A percentile compares a stretch with the other conserved stretches of the same genome.
phyloP scores from a whole-genome alignment of 1,140 invertebrate genomes.

The Drosophila bifasciata region DNA sequence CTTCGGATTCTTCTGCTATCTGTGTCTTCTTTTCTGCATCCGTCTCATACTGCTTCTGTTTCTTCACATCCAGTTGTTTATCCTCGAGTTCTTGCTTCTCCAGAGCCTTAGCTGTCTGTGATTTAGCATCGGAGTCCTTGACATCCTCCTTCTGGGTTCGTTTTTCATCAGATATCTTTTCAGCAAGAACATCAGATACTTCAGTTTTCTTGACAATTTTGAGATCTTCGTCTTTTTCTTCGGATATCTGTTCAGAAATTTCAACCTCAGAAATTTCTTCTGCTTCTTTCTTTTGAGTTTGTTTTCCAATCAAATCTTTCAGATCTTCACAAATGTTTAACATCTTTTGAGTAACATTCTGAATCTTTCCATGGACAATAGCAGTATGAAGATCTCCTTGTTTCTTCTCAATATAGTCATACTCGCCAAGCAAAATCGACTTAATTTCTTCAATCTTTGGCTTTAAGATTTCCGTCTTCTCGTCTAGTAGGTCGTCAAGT shows the following conservation, averaged over 20 bases:
- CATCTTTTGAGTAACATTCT: conserved; percentile 40
- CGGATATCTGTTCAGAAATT: conserved; percentile 8
- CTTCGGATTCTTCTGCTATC: conserved; percentile 43
- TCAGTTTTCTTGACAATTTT: conserved; percentile 11
- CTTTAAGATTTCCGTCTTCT: conserved; percentile 34
- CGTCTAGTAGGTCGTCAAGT: conserved; percentile 64
- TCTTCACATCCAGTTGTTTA: not conserved
- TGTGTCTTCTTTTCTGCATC: conserved; percentile 12
- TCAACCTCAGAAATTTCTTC: conserved; percentile 30
- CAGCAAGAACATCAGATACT: not conserved
- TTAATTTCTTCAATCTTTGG: conserved; percentile 51
- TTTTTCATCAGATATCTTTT: no score
- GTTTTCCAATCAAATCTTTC: conserved; percentile 16
- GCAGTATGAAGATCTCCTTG: conserved; percentile 24
- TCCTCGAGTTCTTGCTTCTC: conserved; percentile 32
- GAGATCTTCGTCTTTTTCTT: conserved; percentile 15
- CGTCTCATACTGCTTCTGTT: conserved; percentile 18
- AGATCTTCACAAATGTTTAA: conserved; percentile 47
- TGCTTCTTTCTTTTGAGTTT: not conserved
- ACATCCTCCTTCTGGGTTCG: not conserved
- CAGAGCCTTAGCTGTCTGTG: conserved; percentile 38
- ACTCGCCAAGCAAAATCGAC: conserved; percentile 42
- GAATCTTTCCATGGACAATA: conserved; percentile 44
- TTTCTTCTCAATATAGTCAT: conserved; percentile 59
- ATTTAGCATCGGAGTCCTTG: conserved; percentile 47